Base-by-base conservation (phyloP, 2,888 invertebrate genomes). In the Meghimatium bilineatum region DNA sequence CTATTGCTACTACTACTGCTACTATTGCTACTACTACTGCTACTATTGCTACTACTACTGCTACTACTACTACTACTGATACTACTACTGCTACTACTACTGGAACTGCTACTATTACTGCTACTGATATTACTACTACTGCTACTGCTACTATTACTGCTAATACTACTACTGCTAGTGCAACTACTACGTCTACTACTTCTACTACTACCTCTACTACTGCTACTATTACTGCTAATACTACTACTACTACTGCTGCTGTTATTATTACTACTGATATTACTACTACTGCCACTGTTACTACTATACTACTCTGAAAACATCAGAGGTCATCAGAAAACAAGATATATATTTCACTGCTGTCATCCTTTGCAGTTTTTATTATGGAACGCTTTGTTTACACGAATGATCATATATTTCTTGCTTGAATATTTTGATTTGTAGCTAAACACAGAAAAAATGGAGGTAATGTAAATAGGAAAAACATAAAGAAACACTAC, bases 111-210 rank as follows among this genome's bases (percentile, higher is more conserved):
- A 69, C 69, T 80, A 80, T 69, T 80, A 80, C 80, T 80, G 69
- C 69, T 80, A 80, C 80, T 69, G 8, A 69, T 80, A 69, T 49
- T 69, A 80, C 80, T 80, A 80, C 80, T 76, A 76, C 76, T 76
- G 52, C 52, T 76, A 76, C 76, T 76, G 36, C 76, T 76, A 52
- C 76, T 76, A 76, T 26, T 52, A 56, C 56, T 56, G 56, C 6
- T 56, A 56, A 8, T 56, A 56, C 44, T 44, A 38, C 44, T 38
- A 38, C 67, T 80, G 20, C 60, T 69, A 80, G 69, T 80, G 69
- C 80, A 69, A 80, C 80, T 80, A 80, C 80, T 80, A 80, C 80
- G 67, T 44, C 80, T 80, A 80, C 80, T 80, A 14, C 80, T 80
- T 69, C 69, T 69, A 69, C 69, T 80, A 80, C 80, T 76, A 76